Base-by-base conservation (phyloP, 2,113 vertebrate species). In the Leuciscus idus region DNA sequence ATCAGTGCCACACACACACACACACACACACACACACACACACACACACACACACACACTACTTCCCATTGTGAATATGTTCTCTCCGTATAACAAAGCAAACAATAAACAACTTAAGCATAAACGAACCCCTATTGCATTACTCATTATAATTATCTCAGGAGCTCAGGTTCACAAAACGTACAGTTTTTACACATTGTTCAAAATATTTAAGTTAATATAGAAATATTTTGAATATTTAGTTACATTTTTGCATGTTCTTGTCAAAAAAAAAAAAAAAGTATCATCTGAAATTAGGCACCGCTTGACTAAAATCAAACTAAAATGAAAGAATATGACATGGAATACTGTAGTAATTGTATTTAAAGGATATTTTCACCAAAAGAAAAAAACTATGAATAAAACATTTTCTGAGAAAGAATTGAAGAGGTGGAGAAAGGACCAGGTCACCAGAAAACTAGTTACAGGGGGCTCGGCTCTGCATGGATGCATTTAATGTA, bases 401-500 rank as follows among this genome's bases (percentile, higher is more conserved):
- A 26, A 43, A 46, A 57, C 9, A 23, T n/a, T 15, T 36, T 30
- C 2, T 10, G 33, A 48, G 66, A 70, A 43, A 57, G 74, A 80
- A 43, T 21, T 10, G 77, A 39, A 70, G 19, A 85, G 70, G 55
- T 64, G 26, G 21, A 66, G 26, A 61, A 84, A 81, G 59, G 36
- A 83, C n/a, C 48, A 84, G 82, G 75, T 81, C 75, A 66, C 57
- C 83, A 46, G 78, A 81, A 55, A 30, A 52, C 83, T 12, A 39
- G 33, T 46, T 84, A 68, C 59, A 84, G 78, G 90, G 87, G 88
- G 19, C 55, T 57, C 6, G 84, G 87, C 82, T 88, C 61, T 92
- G 93, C 92, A 91, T 92, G 90, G 87, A 85, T 89, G 91, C 89
- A 86, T 91, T 90, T 91, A 88, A 87, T 91, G 90, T 85, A 88